Conservation (phyloP, 2,113 vertebrate genomes). For the Aplodontia rufa region DNA sequence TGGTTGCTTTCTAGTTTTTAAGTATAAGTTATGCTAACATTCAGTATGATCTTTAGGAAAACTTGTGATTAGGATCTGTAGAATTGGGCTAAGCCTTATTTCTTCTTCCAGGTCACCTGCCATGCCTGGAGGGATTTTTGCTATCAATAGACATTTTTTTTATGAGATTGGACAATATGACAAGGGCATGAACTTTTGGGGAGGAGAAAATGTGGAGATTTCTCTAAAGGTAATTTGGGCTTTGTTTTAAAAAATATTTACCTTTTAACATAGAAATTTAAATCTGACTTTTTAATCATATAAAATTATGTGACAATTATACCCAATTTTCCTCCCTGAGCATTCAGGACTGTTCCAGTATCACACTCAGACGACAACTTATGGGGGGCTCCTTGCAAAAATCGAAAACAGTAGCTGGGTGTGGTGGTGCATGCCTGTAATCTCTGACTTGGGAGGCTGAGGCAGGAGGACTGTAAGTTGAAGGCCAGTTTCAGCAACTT, state of each 20-base stretch:
- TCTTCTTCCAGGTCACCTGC: constrained; percentile 90
- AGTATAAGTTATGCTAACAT: neutral
- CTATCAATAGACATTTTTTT: constrained; percentile 94
- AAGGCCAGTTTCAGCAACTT: too few relatives aligned
- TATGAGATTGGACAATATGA: constrained; percentile 95
- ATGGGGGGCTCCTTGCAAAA: neutral
- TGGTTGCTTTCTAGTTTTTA: neutral
- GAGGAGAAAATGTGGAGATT: constrained; percentile 96
- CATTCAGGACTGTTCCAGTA: too few relatives aligned
- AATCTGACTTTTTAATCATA: neutral
- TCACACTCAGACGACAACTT: neutral
- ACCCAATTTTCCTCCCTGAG: neutral
- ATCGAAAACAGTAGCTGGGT: neutral
- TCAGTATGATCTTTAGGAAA: neutral
- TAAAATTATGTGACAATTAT: neutral
- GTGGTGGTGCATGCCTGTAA: too few relatives aligned
- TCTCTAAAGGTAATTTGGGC: constrained; percentile 92
- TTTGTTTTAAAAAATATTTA: neutral
- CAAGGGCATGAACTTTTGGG: constrained; percentile 95
- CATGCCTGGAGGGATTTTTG: constrained; percentile 96
- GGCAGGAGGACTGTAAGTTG: too few relatives aligned
- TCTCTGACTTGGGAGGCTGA: too few relatives aligned
- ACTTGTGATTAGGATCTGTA: neutral
- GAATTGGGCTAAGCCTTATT: neutral
- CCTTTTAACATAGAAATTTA: neutral